A percentile compares a stretch with the other conserved stretches of the same genome.
Conservation (phyloP, 2,888 invertebrate species). For the Leptinotarsa peninsularis region DNA sequence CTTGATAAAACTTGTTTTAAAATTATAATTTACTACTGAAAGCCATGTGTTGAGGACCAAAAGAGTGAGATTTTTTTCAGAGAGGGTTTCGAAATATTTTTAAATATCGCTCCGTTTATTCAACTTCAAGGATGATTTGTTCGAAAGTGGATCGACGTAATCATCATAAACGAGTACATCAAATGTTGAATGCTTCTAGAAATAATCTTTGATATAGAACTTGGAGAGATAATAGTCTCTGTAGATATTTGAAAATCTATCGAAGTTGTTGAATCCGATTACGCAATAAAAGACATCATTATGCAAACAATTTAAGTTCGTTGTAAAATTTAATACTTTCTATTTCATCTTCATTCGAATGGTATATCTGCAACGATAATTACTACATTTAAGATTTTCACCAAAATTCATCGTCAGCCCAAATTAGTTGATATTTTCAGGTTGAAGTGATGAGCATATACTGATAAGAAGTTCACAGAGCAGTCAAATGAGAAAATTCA, state of each 20-base stretch:
- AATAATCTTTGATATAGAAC: background rate
- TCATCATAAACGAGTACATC: background rate
- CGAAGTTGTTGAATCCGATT: background rate
- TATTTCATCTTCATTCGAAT: slow-evolving; percentile 1
- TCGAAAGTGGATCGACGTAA: too few species aligned
- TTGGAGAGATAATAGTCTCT: background rate
- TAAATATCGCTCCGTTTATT: too few species aligned
- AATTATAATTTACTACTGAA: too few species aligned
- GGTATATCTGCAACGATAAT: background rate
- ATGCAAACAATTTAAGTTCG: background rate
- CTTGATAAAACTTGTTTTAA: too few species aligned
- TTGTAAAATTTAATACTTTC: slow-evolving; percentile 7
- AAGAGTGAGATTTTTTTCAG: too few species aligned
- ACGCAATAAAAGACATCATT: background rate
- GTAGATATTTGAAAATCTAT: background rate
- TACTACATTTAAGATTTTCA: background rate
- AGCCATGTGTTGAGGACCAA: too few species aligned
- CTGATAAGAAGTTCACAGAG: background rate
- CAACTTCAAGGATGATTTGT: too few species aligned
- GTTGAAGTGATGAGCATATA: background rate
- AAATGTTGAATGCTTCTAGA: background rate
- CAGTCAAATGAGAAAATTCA: background rate
- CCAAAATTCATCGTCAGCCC: background rate
- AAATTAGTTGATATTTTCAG: background rate
- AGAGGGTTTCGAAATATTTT: too few species aligned